Conservation (phyloP, 2,888 invertebrate species). For the Carcina quercana region DNA sequence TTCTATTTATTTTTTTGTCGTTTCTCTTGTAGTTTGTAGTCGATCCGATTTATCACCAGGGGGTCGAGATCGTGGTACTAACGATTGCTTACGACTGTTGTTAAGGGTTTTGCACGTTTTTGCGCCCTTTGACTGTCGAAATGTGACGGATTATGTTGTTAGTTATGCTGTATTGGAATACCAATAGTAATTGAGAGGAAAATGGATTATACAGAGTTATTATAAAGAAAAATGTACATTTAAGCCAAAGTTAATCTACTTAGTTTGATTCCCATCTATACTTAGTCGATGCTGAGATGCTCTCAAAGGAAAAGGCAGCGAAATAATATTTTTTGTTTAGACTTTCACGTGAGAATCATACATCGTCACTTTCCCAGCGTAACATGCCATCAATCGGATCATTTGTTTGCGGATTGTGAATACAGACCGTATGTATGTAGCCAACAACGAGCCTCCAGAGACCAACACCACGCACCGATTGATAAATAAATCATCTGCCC, state of each 20-base stretch:
- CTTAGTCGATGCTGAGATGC: too few relatives aligned
- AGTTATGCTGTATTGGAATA: too few relatives aligned
- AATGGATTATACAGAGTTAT: too few relatives aligned
- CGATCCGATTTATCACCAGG: constrained; percentile 64
- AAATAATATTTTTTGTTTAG: too few relatives aligned
- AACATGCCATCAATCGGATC: too few relatives aligned
- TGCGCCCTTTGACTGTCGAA: constrained; percentile 60
- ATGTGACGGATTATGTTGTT: constrained; percentile 64
- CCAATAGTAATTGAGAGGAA: too few relatives aligned
- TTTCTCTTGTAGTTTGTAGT: constrained; percentile 43
- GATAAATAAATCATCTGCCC: constrained; percentile 55
- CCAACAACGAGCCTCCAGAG: constrained; percentile 19
- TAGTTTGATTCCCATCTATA: too few relatives aligned
- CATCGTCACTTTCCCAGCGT: background rate
- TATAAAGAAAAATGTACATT: too few relatives aligned
- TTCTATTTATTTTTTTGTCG: constrained; percentile 36
- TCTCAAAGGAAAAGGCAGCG: too few relatives aligned
- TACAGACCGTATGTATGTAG: constrained; percentile 2
- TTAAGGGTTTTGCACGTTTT: constrained; percentile 45
- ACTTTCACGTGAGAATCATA: background rate
- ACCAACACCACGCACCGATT: constrained; percentile 25
- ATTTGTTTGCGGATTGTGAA: too few relatives aligned
- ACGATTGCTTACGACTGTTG: constrained; percentile 54
- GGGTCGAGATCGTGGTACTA: constrained; percentile 51
- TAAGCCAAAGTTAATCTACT: too few relatives aligned